These are phyloP conservation scores for Trachops cirrhosus DNA, from an alignment of 2,797 vertebrate genomes.

Conservation along the genomic window DNA sequence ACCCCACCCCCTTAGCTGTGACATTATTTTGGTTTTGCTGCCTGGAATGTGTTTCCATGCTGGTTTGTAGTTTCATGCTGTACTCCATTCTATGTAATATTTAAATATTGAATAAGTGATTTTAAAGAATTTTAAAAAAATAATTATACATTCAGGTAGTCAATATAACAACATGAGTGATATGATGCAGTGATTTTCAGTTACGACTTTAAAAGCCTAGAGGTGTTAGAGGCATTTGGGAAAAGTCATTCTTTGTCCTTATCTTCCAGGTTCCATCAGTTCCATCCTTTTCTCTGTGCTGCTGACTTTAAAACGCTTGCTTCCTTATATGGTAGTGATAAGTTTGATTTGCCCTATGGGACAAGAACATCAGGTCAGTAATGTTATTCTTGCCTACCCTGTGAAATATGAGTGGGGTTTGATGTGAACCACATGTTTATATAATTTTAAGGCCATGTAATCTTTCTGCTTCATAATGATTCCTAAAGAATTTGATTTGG, in stretches of 20 bases:
- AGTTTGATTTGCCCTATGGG: slow-evolving; percentile 84
- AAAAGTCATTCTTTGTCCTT: slow-evolving; percentile 7
- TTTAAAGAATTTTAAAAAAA: slow-evolving; percentile 28
- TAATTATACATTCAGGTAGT: not conserved
- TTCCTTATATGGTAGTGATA: slow-evolving; percentile 72
- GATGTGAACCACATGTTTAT: not conserved
- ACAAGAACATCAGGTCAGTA: slow-evolving; percentile 82
- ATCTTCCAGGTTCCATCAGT: slow-evolving; percentile 70
- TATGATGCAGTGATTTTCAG: not conserved
- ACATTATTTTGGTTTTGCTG: not conserved
- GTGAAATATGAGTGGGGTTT: not conserved
- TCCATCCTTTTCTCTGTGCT: slow-evolving; percentile 84
- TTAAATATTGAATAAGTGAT: slow-evolving; percentile 10
- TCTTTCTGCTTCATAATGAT: slow-evolving; percentile 16
- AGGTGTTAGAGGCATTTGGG: not conserved
- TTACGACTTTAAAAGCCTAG: not conserved
- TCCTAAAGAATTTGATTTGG: not conserved
- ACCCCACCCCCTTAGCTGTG: not conserved
- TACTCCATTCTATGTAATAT: not conserved
- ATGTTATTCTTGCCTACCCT: not conserved
- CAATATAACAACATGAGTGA: not conserved
- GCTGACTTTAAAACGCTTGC: slow-evolving; percentile 79
- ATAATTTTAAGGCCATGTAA: not conserved
- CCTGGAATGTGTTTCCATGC: not conserved
- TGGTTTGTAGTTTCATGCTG: not conserved